These are phyloP conservation scores for Lathamus discolor DNA, from an alignment of 2,113 vertebrate species.

Conservation along the genomic window DNA sequence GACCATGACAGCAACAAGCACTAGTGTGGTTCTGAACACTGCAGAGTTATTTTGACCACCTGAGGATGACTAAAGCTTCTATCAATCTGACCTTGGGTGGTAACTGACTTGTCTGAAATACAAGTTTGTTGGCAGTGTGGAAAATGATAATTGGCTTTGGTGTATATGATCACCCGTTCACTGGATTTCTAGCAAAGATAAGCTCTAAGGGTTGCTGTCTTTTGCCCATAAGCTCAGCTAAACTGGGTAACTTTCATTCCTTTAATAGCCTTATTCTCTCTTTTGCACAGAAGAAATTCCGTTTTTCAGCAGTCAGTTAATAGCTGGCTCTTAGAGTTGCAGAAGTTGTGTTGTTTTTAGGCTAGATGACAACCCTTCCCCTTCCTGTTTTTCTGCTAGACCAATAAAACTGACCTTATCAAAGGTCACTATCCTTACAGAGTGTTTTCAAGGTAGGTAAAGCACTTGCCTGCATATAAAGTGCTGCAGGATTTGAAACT, in stretches of 20 bases:
- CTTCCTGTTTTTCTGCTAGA: neutral
- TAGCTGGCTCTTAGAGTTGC: neutral
- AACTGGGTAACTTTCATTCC: neutral
- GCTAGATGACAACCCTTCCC: neutral
- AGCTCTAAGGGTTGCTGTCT: neutral
- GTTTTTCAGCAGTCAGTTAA: neutral
- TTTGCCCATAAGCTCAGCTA: neutral
- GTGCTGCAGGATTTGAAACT: neutral
- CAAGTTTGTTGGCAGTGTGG: neutral
- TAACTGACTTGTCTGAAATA: neutral
- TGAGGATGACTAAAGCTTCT: neutral
- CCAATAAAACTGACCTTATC: neutral
- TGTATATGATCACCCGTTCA: neutral
- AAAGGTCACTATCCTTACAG: neutral
- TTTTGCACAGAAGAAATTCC: neutral
- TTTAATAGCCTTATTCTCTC: neutral
- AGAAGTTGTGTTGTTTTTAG: neutral
- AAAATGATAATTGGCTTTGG: neutral
- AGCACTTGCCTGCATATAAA: neutral
- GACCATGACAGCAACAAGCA: neutral
- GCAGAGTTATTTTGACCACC: neutral
- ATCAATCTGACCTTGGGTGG: neutral
- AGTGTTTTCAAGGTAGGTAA: neutral
- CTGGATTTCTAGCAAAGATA: neutral
- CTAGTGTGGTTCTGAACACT: neutral